Evolutionary conservation across 2,113 vertebrate species (phyloP).

Genomic region (Camarhynchus parvulus): DNA sequence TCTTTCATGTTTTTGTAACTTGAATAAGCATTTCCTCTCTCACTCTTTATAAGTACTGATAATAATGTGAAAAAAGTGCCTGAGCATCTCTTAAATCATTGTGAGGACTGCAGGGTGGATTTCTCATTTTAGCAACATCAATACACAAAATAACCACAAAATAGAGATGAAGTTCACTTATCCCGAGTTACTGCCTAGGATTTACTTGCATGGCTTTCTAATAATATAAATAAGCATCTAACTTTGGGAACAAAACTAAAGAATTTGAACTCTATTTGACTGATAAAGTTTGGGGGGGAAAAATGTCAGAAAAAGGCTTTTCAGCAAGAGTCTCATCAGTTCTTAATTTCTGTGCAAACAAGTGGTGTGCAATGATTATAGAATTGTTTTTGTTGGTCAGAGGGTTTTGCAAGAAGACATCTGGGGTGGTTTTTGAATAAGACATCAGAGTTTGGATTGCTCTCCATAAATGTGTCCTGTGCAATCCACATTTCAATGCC

Average conservation of each 20-base stretch:
- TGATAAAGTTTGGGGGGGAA: not conserved
- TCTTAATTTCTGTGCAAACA: not conserved
- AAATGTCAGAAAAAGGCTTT: not conserved
- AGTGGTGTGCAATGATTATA: not conserved
- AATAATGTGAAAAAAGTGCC: not conserved
- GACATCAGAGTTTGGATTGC: not conserved
- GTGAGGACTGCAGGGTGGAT: not conserved
- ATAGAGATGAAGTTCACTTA: not conserved
- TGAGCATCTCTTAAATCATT: not conserved
- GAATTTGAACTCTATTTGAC: not conserved
- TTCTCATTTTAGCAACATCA: not conserved
- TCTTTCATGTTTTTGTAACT: not conserved
- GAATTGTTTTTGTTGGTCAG: not conserved
- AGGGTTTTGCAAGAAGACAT: not conserved
- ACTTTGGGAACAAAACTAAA: not conserved
- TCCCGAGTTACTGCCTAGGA: not conserved
- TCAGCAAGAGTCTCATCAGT: not conserved
- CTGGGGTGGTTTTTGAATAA: not conserved
- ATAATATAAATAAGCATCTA: not conserved
- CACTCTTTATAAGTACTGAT: not conserved
- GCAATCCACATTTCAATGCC: not conserved
- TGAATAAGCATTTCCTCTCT: conserved; percentile 1
- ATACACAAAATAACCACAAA: not conserved
- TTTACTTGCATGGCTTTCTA: not conserved
- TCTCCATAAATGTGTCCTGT: not conserved